Evolutionary conservation across 2,797 vertebrate genomes (phyloP), one percentile per base, ranked within the genome.

Genomic region (Phoeniculus purpureus): DNA sequence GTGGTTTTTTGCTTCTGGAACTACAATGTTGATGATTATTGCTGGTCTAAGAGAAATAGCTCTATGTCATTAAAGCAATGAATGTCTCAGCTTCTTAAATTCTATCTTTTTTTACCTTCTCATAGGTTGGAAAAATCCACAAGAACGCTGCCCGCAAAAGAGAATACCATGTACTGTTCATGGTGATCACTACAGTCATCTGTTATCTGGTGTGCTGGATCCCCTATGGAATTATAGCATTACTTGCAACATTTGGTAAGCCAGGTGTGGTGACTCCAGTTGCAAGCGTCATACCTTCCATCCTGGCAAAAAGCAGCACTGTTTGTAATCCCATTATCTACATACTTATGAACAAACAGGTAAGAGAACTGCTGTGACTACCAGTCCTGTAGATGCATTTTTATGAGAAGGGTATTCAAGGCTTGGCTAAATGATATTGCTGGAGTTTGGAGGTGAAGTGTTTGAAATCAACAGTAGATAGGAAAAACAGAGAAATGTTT

Each of bases 311-410:
- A 96, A 98, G 98, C 97, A 99, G 98, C 96, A 98, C 98, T 0
- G 98, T 98, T 91, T 98, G 98, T 94, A 99, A 98, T 95, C 98
- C 98, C 8, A 94, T 98, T 82, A 98, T 99, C 97, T 98, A 98
- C 93, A 98, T 98, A 83, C 97, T 98, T 34, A 98, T 98, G 98
- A 99, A 98, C 75, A 98, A 98, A 93, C 98, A 98, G 98, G 98
- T 98, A 96, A 98, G 98, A 45, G 2, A 18, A 43, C 29, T 3
- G 2, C 15, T 64, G 27, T 66, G 45, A 62, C 29, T 76, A 12
- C 15, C 23, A 64, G 15, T 26, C 18, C 25, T 74, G 10, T 2
- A 31, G 26, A 34, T 61, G 17, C 52, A 23, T 61, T 37, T 77
- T 58, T 59, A 21, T 1, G 8, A 78, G 48, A 81, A 84, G 29